A percentile compares a stretch with the other conserved stretches of the same genome.
These are phyloP conservation scores for Leptodactylus fallax DNA, from an alignment of 2,797 vertebrate species.

Conservation along the genomic window DNA sequence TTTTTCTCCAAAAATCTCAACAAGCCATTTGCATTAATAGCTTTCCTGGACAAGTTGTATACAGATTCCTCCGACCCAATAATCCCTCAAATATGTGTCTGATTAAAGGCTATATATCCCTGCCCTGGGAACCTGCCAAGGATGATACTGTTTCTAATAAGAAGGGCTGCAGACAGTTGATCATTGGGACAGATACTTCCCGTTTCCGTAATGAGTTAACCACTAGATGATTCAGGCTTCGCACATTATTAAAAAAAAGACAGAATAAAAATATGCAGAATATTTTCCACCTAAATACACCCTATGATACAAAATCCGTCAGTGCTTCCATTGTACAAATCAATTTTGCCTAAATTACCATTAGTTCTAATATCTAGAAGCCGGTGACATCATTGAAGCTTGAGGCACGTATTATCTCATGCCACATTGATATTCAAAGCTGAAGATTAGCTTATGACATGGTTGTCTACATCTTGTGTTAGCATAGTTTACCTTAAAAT, in stretches of 20 bases:
- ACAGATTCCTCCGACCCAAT: conserved; percentile 55
- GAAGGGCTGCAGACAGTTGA: conserved; percentile 21
- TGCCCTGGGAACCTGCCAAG: conserved; percentile 34
- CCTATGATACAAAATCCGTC: neutral
- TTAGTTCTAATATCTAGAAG: neutral
- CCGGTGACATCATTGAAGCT: neutral
- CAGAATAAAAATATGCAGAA: conserved; percentile 22
- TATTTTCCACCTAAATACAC: neutral
- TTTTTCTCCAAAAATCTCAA: neutral
- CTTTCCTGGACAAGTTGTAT: conserved; percentile 55
- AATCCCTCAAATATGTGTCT: neutral
- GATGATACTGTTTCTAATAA: conserved; percentile 52
- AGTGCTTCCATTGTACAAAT: neutral
- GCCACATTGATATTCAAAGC: neutral
- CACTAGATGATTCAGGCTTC: conserved; percentile 19
- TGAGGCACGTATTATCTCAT: neutral
- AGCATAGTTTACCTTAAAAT: neutral
- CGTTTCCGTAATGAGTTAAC: conserved; percentile 13
- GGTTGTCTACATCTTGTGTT: neutral
- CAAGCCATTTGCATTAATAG: conserved; percentile 53
- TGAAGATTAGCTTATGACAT: neutral
- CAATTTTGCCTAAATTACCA: neutral
- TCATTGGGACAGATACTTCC: conserved; percentile 36
- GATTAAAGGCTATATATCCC: conserved; percentile 55
- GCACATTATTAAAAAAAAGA: conserved; percentile 18